Conservation (phyloP, 2,888 invertebrate genomes). For the Alentia gelatinosa region DNA sequence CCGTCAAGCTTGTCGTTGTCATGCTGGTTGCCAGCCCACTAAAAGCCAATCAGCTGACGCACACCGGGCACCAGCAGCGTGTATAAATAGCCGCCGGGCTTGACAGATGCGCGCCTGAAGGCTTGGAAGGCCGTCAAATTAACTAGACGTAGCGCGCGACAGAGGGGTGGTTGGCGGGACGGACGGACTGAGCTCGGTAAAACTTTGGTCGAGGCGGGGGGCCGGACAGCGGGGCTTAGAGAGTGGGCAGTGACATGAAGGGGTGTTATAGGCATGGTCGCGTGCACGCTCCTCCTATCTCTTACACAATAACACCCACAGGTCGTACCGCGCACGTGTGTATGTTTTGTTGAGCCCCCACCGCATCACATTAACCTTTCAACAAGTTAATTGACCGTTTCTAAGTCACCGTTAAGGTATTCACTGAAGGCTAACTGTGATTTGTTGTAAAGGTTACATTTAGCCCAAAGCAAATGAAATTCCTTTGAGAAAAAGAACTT, state of each 20-base stretch:
- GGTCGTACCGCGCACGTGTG: background rate
- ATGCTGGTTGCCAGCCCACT: slow-evolving; percentile 8
- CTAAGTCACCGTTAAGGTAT: too few relatives aligned
- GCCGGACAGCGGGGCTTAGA: background rate
- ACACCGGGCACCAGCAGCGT: background rate
- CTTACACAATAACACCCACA: background rate
- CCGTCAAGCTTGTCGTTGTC: slow-evolving; percentile 36
- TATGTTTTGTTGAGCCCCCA: background rate
- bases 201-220: background rate
- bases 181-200: background rate
- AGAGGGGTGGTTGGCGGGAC: background rate
- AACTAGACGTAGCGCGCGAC: background rate
- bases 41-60: slow-evolving; percentile 22
- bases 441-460: too few relatives aligned
- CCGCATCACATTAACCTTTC: background rate
- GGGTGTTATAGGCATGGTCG: background rate
- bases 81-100: slow-evolving; percentile 24
- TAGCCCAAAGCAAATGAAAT: too few relatives aligned
- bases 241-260: background rate
- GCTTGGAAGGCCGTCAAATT: background rate
- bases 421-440: too few relatives aligned
- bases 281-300: background rate
- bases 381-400: background rate
- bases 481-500: too few relatives aligned
- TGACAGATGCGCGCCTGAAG: slow-evolving; percentile 37